Evolutionary conservation across 2,888 invertebrate genomes (phyloP), one percentile per base, ranked within the genome.

Genomic region (Pemphredon lugubris): DNA sequence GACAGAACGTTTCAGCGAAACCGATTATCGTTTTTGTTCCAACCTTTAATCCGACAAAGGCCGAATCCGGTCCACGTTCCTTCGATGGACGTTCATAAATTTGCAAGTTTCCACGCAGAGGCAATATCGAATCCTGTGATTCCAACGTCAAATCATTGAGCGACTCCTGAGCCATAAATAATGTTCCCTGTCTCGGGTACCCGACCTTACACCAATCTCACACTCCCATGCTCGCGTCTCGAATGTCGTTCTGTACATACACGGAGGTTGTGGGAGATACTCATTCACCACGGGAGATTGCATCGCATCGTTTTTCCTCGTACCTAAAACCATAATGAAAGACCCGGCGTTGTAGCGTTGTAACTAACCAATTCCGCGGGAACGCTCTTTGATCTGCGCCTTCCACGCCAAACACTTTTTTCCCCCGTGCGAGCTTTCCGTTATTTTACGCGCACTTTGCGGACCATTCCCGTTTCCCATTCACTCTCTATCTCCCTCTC

Each of bases 341-440:
- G 30, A 30, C n/a, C 30, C 30, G 30, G 30, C 30, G 9, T 30
- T 30, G 30, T 30, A 30, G 9, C 30, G n/a, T n/a, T n/a, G n/a
- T n/a, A n/a, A n/a, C n/a, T n/a, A n/a, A n/a, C n/a, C n/a, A n/a
- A n/a, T n/a, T n/a, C n/a, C n/a, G n/a, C n/a, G n/a, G n/a, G n/a
- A n/a, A n/a, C n/a, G n/a, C 34, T 34, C 34, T 34, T 34, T 34
- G 34, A 34, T 34, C 34, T 34, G n/a, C 34, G n/a, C n/a, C 34
- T 4, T 4, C n/a, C 34, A 3, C n/a, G n/a, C n/a, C n/a, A n/a
- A n/a, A n/a, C n/a, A n/a, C n/a, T n/a, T n/a, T n/a, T n/a, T n/a
- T n/a, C 4, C n/a, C 11, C 3, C 34, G 9, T n/a, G 2, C 1
- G 11, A n/a, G n/a, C 9, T 34, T 9, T 34, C n/a, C 34, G 9